Conservation (phyloP, 2,888 invertebrate species). For the Lithophane semibrunnea region DNA sequence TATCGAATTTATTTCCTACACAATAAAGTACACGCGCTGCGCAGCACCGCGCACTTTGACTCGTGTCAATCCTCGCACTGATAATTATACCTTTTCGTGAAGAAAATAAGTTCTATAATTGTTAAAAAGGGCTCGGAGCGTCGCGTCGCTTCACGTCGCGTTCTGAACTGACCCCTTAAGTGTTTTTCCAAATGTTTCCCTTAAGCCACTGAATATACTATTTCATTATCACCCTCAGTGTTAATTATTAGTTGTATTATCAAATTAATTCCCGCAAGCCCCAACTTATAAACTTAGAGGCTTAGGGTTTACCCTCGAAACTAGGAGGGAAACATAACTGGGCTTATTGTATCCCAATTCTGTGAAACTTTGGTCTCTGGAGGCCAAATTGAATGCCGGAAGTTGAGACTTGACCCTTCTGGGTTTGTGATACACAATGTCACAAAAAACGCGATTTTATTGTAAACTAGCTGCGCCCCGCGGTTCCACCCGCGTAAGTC, state of each 20-base stretch:
- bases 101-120: too few species aligned
- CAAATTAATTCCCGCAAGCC: constrained; percentile 1
- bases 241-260: background rate
- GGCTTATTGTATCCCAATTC: constrained; percentile 36
- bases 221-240: background rate
- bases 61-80: too few species aligned
- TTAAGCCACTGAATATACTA: background rate
- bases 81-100: too few species aligned
- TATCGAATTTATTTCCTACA: too few species aligned
- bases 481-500: too few species aligned
- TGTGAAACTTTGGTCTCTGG: constrained; percentile 40
- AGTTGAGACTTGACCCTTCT: constrained; percentile 21
- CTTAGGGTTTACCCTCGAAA: constrained; percentile 10
- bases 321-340: constrained; percentile 14
- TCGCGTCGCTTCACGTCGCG: too few species aligned
- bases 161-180: too few species aligned
- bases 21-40: too few species aligned
- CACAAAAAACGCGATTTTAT: background rate
- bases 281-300: constrained; percentile 23
- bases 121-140: too few species aligned
- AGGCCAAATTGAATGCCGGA: constrained; percentile 38
- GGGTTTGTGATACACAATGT: constrained; percentile 6
- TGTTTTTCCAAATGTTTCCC: too few species aligned
- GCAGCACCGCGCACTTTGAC: too few species aligned
- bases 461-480: too few species aligned